Base-by-base conservation (phyloP, 2,113 vertebrate genomes). In the Odocoileus virginianus region DNA sequence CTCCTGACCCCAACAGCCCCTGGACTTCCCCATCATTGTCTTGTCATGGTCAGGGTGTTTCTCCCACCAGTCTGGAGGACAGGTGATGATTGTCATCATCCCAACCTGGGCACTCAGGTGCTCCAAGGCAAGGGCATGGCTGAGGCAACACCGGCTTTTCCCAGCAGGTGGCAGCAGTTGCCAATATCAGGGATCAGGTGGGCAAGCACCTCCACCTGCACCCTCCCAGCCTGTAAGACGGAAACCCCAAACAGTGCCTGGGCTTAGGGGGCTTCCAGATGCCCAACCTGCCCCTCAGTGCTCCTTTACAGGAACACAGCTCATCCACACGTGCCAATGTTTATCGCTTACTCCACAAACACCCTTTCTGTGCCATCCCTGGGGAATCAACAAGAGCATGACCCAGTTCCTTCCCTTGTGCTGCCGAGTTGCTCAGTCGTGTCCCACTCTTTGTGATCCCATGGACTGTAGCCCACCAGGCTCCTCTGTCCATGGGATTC, bases 91-190 rank as follows among this genome's bases (percentile, higher is more conserved):
- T n/a, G 23, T 17, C 60, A 4, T 84, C 40, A 27, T 36, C 12
- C 50, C 76, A 19, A 27, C 86, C 40, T 3, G 6, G 14, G 7
- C 36, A 30, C 40, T 19, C 40, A 13, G 30, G 83, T 52, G 55
- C 76, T 40, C 76, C 21, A 54, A 6, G 0, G 21, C 0, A 2
- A 67, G 2, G 2, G 23, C 7, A 1, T 54, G 5, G 1, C 23
- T 0, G 6, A 79, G n/a, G 94, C 90, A 96, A 87, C 10, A n/a
- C 87, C 3, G 1, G 19, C 10, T 11, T 40, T 36, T 3, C 7
- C 97, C 98, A 95, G 96, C 40, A 98, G 97, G 61, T 95, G 98
- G 96, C 96, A 95, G 95, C 74, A 95, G 91, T n/a, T 33, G 55
- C 71, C 76, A 95, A 30, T 21, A 78, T 28, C 58, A 89, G 40